Conservation (phyloP, 2,888 invertebrate genomes). For the Malachius bipustulatus region DNA sequence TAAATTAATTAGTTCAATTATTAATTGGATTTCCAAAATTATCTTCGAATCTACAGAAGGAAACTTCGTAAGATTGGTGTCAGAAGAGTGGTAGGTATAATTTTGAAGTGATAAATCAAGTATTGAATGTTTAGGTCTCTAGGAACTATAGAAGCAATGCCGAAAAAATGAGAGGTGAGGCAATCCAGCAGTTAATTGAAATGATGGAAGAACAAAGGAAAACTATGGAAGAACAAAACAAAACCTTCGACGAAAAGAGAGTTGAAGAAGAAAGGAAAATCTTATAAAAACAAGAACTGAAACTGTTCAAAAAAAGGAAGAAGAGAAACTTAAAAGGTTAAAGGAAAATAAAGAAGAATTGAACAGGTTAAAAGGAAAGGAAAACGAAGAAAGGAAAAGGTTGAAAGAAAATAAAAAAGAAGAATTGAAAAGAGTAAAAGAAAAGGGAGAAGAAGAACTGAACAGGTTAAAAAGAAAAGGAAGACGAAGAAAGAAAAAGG, state of each 20-base stretch:
- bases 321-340: not conserved
- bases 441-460: slow-evolving; percentile 11
- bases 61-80: no score
- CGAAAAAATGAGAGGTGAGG: no score
- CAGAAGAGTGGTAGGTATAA: no score
- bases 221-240: not conserved
- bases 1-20: no score
- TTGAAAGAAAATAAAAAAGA: slow-evolving; percentile 5
- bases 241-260: not conserved
- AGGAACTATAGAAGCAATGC: no score
- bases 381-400: not conserved
- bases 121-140: no score
- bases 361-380: slow-evolving; percentile 4
- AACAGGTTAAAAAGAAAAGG: slow-evolving; percentile 8
- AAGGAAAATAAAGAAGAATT: not conserved
- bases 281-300: not conserved
- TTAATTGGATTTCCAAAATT: no score
- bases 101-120: no score
- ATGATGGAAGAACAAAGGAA: not conserved
- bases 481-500: slow-evolving; percentile 8
- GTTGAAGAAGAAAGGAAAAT: not conserved
- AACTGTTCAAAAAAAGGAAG: not conserved
- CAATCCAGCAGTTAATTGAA: no score
- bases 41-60: no score
- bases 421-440: slow-evolving; percentile 7